These are phyloP conservation scores for Zootoca vivipara DNA, from an alignment of 2,113 vertebrate species.

Conservation along the genomic window DNA sequence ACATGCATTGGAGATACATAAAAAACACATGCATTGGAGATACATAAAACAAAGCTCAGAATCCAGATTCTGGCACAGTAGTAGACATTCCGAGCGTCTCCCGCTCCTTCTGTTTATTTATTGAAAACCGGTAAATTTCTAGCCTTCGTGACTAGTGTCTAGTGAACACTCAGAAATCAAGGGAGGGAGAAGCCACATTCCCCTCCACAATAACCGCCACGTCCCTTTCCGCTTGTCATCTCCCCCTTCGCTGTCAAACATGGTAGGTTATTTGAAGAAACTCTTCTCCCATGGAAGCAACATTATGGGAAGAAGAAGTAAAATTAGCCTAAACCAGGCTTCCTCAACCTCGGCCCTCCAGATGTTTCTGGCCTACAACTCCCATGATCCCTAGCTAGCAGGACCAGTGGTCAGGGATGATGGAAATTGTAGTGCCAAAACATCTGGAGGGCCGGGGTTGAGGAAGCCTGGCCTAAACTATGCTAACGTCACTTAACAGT, in stretches of 20 bases:
- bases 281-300: neutral
- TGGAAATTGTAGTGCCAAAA: no score
- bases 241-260: neutral
- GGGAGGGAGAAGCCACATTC: neutral
- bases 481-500: neutral
- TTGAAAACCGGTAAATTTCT: neutral
- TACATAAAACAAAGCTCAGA: neutral
- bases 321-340: neutral
- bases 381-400: no score
- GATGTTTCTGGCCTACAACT: no score
- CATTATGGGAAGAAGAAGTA: neutral
- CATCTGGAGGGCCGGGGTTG: no score
- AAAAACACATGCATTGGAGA: neutral
- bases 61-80: neutral
- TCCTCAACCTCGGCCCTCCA: no score
- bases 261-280: neutral
- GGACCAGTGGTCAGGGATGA: no score
- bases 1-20: neutral
- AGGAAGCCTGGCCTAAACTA: neutral
- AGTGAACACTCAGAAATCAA: neutral
- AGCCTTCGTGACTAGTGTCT: neutral
- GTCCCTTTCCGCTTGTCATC: neutral
- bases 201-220: neutral
- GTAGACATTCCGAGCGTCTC: neutral
- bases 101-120: neutral